These are phyloP conservation scores for Thysanoteuthis rhombus DNA, from an alignment of 2,888 invertebrate species.

Conservation along the genomic window DNA sequence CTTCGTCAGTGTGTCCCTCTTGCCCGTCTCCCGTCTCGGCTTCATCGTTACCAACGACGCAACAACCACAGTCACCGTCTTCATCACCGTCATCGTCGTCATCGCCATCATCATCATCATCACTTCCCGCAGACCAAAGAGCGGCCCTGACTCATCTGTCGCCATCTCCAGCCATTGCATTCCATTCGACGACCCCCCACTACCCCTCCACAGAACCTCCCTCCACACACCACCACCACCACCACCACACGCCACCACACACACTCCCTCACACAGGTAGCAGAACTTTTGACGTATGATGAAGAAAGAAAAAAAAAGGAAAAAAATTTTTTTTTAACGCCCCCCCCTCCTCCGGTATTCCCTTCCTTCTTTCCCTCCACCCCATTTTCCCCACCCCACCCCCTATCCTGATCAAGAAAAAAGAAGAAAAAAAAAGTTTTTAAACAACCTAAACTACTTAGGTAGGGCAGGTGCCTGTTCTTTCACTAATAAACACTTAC, in stretches of 20 bases:
- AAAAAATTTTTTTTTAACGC: too few relatives aligned
- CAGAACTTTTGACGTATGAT: neutral
- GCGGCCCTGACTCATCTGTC: neutral
- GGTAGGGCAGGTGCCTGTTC: neutral
- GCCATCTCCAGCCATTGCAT: constrained; percentile 29
- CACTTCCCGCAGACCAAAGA: constrained; percentile 27
- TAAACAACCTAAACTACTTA: neutral
- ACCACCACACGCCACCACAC: neutral
- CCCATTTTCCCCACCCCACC: neutral
- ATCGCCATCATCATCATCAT: neutral
- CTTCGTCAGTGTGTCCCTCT: constrained; percentile 18
- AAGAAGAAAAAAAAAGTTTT: too few relatives aligned
- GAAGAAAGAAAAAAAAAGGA: neutral
- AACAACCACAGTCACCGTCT: neutral
- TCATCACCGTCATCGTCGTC: neutral
- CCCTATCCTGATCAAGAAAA: neutral
- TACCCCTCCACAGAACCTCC: neutral
- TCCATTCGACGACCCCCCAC: neutral
- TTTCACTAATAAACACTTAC: constrained; percentile 12
- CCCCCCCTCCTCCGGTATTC: too few relatives aligned
- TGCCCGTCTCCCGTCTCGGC: neutral
- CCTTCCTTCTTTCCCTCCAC: neutral
- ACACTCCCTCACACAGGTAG: neutral
- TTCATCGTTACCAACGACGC: neutral
- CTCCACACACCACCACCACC: neutral